Conservation (phyloP, 2,888 invertebrate genomes). For the Leuctra nigra region DNA sequence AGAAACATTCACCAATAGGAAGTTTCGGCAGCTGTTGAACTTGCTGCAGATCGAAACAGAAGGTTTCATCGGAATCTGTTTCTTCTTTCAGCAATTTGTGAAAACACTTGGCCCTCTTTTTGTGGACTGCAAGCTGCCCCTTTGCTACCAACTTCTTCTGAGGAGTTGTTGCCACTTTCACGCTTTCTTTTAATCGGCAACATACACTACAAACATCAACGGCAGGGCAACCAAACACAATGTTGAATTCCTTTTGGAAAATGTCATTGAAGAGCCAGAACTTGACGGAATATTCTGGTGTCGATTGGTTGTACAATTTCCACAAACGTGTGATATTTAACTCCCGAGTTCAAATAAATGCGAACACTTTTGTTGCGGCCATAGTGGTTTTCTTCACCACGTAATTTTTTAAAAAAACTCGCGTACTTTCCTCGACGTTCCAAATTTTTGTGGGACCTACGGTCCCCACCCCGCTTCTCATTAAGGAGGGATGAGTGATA, state of each 20-base stretch:
- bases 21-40: slow-evolving; percentile 4
- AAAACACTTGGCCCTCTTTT: not conserved
- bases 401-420: not conserved
- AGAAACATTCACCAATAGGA: not conserved
- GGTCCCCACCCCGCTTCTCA: slow-evolving; percentile 5
- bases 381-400: slow-evolving; percentile 1
- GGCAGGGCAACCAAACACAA: not conserved
- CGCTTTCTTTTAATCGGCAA: not conserved
- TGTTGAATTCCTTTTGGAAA: slow-evolving; percentile 1
- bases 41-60: slow-evolving; percentile 9
- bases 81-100: not conserved
- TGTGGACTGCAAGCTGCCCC: not conserved
- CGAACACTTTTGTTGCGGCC: slow-evolving; percentile 9
- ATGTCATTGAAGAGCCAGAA: slow-evolving; percentile 2
- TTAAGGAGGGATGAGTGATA: not conserved
- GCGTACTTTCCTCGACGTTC: not conserved
- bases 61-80: not conserved
- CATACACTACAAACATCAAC: not conserved
- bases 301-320: not conserved
- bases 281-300: not conserved
- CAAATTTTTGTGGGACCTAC: not conserved
- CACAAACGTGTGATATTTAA: slow-evolving; percentile 8
- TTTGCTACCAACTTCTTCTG: not conserved
- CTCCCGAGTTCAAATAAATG: not conserved
- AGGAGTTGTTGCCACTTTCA: not conserved